These are phyloP conservation scores for Hartigia nigra DNA, from an alignment of 2,888 invertebrate genomes.

Conservation along the genomic window DNA sequence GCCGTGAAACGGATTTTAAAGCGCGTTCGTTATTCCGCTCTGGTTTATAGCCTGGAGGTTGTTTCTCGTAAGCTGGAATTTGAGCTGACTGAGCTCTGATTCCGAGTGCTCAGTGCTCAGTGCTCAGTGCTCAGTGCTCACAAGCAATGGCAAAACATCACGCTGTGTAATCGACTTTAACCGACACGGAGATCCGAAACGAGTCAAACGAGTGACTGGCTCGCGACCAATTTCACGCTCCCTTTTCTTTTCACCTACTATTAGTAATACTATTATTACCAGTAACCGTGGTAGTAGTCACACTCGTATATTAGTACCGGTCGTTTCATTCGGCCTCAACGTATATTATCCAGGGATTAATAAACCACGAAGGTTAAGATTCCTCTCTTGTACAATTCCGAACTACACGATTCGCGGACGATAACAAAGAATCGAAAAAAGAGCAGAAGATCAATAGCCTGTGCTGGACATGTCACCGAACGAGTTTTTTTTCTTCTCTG, in stretches of 20 bases:
- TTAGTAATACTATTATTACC: conserved; percentile 12
- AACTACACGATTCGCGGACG: not conserved
- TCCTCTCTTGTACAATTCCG: not conserved
- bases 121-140: not conserved
- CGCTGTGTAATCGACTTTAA: conserved; percentile 13
- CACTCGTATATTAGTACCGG: not conserved
- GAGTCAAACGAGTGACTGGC: conserved; percentile 34
- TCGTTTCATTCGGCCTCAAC: not conserved
- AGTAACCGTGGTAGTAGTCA: not conserved
- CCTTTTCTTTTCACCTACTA: conserved; percentile 22
- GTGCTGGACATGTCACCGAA: not conserved
- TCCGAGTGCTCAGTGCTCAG: not conserved
- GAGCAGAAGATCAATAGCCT: not conserved
- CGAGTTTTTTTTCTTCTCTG: not conserved
- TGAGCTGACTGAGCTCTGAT: not conserved
- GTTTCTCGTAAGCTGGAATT: not conserved
- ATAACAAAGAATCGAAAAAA: not conserved
- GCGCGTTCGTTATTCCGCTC: not conserved
- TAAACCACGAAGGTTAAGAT: not conserved
- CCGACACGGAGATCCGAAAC: conserved; percentile 22
- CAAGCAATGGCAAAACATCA: not conserved
- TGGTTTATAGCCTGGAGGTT: not conserved
- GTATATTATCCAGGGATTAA: not conserved
- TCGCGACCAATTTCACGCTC: conserved; percentile 48
- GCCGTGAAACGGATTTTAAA: not conserved